These are phyloP conservation scores for Hippopotamus amphibius DNA, from an alignment of 2,113 vertebrate genomes.

Conservation along the genomic window DNA sequence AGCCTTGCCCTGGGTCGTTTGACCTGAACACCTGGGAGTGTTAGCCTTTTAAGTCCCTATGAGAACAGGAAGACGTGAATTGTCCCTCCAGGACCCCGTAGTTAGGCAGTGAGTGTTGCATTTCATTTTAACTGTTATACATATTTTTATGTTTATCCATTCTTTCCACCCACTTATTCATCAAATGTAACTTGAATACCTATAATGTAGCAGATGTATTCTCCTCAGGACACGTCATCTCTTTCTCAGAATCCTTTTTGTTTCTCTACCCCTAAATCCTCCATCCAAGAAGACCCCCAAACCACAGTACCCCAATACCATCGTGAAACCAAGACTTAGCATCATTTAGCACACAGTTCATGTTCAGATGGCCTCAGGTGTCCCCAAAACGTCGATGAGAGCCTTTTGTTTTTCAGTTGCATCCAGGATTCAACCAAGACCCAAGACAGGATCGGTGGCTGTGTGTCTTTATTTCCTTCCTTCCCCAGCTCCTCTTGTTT, in stretches of 20 bases:
- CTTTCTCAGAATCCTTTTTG: background rate
- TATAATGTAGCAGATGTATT: too few species aligned
- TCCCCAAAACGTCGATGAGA: background rate
- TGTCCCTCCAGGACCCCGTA: background rate
- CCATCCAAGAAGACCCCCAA: background rate
- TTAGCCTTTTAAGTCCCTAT: background rate
- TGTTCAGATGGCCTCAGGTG: background rate
- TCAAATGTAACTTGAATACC: too few species aligned
- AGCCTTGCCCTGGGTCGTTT: background rate
- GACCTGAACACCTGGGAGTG: background rate
- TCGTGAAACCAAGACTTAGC: rapidly evolving
- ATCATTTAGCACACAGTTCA: rapidly evolving
- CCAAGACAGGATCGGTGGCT: rapidly evolving
- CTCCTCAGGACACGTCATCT: too few species aligned
- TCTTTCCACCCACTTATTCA: too few species aligned
- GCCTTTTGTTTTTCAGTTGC: background rate
- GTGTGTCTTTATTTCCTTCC: background rate
- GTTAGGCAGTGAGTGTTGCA: background rate
- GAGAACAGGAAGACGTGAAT: background rate
- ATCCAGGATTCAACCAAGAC: rapidly evolving
- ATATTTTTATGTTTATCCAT: too few species aligned
- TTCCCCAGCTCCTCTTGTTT: rapidly evolving
- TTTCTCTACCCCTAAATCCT: background rate
- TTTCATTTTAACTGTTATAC: background rate
- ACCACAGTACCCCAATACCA: rapidly evolving